These are phyloP conservation scores for Chaitophorus viminalis DNA, from an alignment of 2,888 invertebrate genomes.

Conservation along the genomic window DNA sequence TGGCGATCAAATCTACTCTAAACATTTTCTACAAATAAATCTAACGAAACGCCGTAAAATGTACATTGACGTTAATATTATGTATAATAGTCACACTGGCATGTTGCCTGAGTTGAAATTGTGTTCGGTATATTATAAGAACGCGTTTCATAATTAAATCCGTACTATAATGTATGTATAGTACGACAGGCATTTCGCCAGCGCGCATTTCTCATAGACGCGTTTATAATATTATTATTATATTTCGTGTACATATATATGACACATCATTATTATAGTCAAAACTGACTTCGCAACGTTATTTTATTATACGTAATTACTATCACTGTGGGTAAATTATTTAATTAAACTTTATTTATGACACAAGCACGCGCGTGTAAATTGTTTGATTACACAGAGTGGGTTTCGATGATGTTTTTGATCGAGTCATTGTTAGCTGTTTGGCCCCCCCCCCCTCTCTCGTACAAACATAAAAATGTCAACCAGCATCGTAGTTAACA, in stretches of 20 bases:
- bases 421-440: background rate
- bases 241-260: background rate
- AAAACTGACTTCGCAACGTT: slow-evolving; percentile 1
- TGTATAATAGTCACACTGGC: background rate
- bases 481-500: background rate
- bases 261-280: background rate
- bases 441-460: background rate
- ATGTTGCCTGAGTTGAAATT: slow-evolving; percentile 23
- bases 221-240: slow-evolving; percentile 17
- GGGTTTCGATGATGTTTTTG: background rate
- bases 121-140: slow-evolving; percentile 18
- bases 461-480: slow-evolving; percentile 30
- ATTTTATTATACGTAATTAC: background rate
- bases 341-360: slow-evolving; percentile 37
- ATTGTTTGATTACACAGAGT: background rate
- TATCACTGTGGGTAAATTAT: slow-evolving; percentile 25
- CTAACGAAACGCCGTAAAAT: slow-evolving; percentile 6
- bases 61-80: background rate
- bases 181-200: slow-evolving; percentile 32
- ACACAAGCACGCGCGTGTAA: background rate
- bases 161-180: slow-evolving; percentile 16
- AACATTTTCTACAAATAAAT: slow-evolving; percentile 20
- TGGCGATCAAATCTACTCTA: background rate
- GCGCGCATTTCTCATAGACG: slow-evolving; percentile 17
- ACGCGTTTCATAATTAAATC: slow-evolving; percentile 46